Percentiles rank a stretch among this genome's conserved stretches.
These are phyloP conservation scores for Gopherus evgoodei DNA, from an alignment of 2,113 vertebrate genomes.

Conservation along the genomic window DNA sequence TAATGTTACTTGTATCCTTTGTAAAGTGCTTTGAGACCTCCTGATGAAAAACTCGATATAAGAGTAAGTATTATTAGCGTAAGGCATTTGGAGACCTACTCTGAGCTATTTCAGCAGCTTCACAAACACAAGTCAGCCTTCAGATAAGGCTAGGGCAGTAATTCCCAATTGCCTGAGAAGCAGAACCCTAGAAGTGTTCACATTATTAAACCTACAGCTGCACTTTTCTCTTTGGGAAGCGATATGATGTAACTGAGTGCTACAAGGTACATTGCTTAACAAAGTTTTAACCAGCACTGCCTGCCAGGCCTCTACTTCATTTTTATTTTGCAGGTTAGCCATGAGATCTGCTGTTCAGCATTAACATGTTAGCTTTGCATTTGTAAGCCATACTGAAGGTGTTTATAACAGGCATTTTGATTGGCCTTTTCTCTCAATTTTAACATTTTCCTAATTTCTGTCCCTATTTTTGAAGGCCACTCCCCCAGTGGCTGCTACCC, in stretches of 20 bases:
- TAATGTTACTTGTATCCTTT: background rate
- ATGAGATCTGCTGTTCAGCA: background rate
- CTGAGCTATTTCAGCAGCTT: background rate
- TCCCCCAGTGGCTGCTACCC: constrained; percentile 51
- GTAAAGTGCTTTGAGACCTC: rapidly evolving
- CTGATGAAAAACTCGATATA: rapidly evolving
- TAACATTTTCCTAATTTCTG: constrained; percentile 63
- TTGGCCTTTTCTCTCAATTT: constrained; percentile 34
- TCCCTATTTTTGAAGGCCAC: constrained; percentile 46
- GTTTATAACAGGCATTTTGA: constrained; percentile 36
- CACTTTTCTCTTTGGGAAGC: constrained; percentile 1
- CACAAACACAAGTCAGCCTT: background rate
- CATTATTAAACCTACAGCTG: background rate
- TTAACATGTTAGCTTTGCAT: background rate
- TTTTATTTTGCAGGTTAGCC: background rate
- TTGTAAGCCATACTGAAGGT: background rate
- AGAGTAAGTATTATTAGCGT: background rate
- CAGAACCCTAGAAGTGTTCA: background rate
- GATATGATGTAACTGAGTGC: background rate
- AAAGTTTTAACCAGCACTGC: background rate
- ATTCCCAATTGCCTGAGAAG: background rate
- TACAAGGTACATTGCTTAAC: background rate
- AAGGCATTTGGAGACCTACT: rapidly evolving
- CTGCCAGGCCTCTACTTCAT: background rate
- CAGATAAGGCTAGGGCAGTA: background rate